Evolutionary conservation across 30 jellyfish, hydroid and myxozoan genomes (phyloP).

Genomic region (Turritopsis dohrnii): DNA sequence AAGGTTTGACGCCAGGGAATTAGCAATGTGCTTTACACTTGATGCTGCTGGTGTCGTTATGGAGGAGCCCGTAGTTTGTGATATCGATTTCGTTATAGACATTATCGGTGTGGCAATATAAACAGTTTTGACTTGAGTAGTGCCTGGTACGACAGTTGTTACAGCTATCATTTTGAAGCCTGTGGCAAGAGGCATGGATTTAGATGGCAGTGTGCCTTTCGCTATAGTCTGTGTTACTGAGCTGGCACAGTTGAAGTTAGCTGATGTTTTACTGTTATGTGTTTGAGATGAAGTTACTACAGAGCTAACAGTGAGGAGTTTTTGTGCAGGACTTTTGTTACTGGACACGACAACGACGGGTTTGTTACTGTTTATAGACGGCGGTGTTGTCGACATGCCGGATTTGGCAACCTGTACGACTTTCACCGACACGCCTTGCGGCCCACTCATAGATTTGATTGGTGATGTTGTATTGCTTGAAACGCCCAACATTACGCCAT

Average conservation of each 20-base stretch:
- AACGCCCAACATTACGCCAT: conserved; percentile 12
- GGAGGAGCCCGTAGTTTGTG: conserved; percentile 38
- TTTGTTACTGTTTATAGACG: conserved; percentile 25
- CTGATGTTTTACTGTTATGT: conserved; percentile 75
- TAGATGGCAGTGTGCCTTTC: conserved; percentile 74
- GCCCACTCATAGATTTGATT: neutral
- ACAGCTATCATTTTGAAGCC: conserved; percentile 99
- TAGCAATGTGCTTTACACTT: conserved; percentile 26
- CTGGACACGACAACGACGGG: conserved; percentile 46
- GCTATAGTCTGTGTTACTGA: conserved; percentile 41
- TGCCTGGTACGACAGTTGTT: conserved; percentile 97
- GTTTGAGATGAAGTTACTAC: conserved; percentile 49
- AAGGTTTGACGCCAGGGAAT: conserved; percentile 35
- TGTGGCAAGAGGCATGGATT: conserved; percentile 95
- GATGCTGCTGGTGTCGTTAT: conserved; percentile 54
- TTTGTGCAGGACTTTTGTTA: conserved; percentile 53
- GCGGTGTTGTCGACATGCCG: conserved; percentile 16
- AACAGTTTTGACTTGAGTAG: conserved; percentile 96
- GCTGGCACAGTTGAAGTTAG: conserved; percentile 61
- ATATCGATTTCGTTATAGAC: conserved; percentile 79
- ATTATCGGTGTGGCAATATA: conserved; percentile 97
- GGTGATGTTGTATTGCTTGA: neutral
- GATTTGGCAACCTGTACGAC: conserved; percentile 77
- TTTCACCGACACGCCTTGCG: conserved; percentile 53
- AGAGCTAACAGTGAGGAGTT: conserved; percentile 58